Conservation (phyloP, 2,888 invertebrate species). For the Stenoptilia bipunctidactyla region DNA sequence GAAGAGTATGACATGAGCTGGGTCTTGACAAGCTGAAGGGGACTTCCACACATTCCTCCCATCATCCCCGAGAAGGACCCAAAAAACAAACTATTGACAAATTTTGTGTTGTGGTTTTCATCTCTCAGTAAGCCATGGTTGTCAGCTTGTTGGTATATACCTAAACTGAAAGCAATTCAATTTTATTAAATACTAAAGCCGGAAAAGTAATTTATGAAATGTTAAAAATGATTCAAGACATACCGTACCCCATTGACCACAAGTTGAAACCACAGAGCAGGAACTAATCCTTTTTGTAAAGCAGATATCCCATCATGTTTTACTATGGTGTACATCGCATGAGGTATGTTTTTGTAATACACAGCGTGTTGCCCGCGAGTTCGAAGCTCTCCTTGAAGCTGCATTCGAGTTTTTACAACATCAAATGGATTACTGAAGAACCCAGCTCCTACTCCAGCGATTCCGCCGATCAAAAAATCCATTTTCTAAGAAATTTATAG, state of each 20-base stretch:
- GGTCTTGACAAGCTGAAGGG: conserved; percentile 90
- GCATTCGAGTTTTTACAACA: conserved; percentile 90
- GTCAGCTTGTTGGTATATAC: conserved; percentile 80
- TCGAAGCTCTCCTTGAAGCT: conserved; percentile 85
- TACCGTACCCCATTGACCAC: conserved; percentile 73
- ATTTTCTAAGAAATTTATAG: conserved; percentile 41
- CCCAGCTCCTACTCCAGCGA: conserved; percentile 82
- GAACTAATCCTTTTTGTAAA: conserved; percentile 82
- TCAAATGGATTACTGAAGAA: conserved; percentile 91
- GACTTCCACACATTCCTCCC: conserved; percentile 86
- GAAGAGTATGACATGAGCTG: conserved; percentile 86
- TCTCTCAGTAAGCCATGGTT: conserved; percentile 74
- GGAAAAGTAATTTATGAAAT: not conserved
- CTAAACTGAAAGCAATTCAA: conserved; percentile 65
- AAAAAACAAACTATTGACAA: conserved; percentile 76
- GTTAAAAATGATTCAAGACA: conserved; percentile 18
- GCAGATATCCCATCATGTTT: conserved; percentile 83
- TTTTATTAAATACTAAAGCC: not conserved
- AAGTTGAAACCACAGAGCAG: conserved; percentile 86
- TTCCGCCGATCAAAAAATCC: conserved; percentile 83
- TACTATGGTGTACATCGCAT: conserved; percentile 81
- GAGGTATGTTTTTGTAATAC: conserved; percentile 81
- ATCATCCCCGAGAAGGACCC: conserved; percentile 84
- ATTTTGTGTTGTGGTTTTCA: conserved; percentile 75
- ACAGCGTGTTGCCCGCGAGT: conserved; percentile 74